Conservation (phyloP, 2,113 vertebrate species). For the Hydrolagus affinis region DNA sequence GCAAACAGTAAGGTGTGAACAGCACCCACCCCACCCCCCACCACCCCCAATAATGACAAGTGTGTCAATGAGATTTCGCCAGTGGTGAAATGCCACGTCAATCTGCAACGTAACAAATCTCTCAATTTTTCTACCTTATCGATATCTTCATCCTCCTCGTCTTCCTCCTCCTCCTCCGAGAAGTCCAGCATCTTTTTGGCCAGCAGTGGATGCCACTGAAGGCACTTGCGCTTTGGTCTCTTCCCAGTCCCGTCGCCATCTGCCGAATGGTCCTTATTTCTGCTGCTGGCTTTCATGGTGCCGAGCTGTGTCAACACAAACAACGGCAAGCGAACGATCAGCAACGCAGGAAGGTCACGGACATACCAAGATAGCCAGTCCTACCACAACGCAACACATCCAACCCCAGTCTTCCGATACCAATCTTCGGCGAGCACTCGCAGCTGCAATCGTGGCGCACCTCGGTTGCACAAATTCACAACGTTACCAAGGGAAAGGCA, state of each 20-base stretch:
- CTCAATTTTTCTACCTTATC: conserved; percentile 65
- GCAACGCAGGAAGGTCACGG: background rate
- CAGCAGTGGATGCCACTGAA: conserved; percentile 95
- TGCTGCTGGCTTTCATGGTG: conserved; percentile 94
- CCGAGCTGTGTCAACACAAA: conserved; percentile 54
- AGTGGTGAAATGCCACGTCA: background rate
- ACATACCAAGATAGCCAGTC: background rate
- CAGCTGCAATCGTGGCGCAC: background rate
- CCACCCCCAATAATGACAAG: too few species aligned
- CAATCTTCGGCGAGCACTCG: background rate
- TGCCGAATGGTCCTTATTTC: conserved; percentile 78
- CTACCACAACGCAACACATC: background rate
- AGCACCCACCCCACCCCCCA: too few species aligned
- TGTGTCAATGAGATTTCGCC: background rate
- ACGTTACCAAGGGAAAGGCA: background rate
- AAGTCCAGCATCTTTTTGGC: conserved; percentile 92
- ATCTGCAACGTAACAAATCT: background rate
- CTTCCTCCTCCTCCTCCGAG: conserved; percentile 93
- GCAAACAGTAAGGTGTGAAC: too few species aligned
- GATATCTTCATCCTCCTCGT: conserved; percentile 86
- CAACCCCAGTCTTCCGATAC: background rate
- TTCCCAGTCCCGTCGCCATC: conserved; percentile 81
- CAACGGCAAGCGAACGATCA: background rate
- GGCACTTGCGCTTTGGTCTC: conserved; percentile 90
- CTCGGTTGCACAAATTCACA: background rate